Evolutionary conservation across 2,888 invertebrate genomes (phyloP).

Genomic region (Clusia tigrina): DNA sequence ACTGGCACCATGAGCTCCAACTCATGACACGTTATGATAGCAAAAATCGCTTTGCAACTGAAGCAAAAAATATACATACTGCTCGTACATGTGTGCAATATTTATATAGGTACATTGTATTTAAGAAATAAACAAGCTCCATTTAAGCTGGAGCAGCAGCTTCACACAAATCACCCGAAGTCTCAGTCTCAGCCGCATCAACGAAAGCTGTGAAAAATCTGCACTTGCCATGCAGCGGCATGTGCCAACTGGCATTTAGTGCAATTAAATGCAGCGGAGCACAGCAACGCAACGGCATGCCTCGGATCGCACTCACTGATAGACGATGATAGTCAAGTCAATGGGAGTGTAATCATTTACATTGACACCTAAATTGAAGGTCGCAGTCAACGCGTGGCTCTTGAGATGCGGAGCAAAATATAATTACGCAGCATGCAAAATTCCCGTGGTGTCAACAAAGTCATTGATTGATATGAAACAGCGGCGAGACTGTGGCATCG

Average conservation of each 20-base stretch:
- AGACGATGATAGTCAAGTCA: background rate
- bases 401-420: background rate
- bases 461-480: too few relatives aligned
- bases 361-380: constrained; percentile 17
- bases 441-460: too few relatives aligned
- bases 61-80: too few relatives aligned
- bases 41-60: background rate
- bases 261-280: constrained; percentile 21
- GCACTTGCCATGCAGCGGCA: constrained; percentile 18
- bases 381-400: background rate
- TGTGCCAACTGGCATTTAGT: constrained; percentile 28
- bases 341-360: constrained; percentile 8
- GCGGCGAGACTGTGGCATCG: too few relatives aligned
- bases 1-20: background rate
- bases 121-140: background rate
- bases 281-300: background rate
- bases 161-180: background rate
- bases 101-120: background rate
- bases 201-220: constrained; percentile 15
- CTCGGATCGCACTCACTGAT: constrained; percentile 4
- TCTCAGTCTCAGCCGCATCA: background rate
- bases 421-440: too few relatives aligned
- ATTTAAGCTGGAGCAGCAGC: constrained; percentile 2
- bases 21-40: background rate
- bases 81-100: background rate